Evolutionary conservation across 2,888 invertebrate genomes (phyloP), one percentile per base, ranked within the genome.

Genomic region (Beris morrisii): DNA sequence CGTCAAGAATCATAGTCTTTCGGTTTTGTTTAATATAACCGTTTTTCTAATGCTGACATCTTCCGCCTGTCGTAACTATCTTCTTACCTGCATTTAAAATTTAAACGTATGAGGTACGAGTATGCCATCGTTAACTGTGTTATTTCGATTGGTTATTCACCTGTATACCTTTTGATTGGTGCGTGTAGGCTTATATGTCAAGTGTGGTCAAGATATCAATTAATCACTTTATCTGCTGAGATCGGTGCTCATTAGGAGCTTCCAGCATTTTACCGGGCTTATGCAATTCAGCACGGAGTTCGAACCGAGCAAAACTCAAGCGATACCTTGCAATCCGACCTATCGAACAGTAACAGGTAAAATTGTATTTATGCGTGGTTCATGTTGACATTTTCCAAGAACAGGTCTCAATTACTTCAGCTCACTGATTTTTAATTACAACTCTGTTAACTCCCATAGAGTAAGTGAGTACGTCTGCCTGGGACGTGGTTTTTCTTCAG

Each of bases 231-330:
- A 59, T 59, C 58, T 59, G 58, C 46, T 46, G 46, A 48, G 58
- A 59, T 59, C 58, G 48, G 58, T 59, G 48, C 58, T 59, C 58
- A 59, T 59, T 59, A 59, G 48, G 58, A 59, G 58, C 58, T 59
- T 59, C 58, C 58, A 48, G 48, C 58, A 54, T 11, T 43, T 43
- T 44, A 43, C 46, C 32, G 28, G 22, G 46, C 58, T 59, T 59
- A 48, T 59, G 58, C 58, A 59, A 59, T 59, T 59, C 46, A 46
- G 13, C 46, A 32, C 58, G 58, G 7, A 28, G 31, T 11, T 5
- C 58, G 13, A 9, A 48, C 12, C 57, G 45, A 54, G 38, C 54
- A 12, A 45, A 57, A 45, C 57, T 45, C 11, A 57, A 22, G 44
- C 22, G 22, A 46, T 12, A 22, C 13, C 45, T 22, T 48, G 58